Base-by-base conservation (phyloP, 2,888 invertebrate species). In the Limenitis camilla region DNA sequence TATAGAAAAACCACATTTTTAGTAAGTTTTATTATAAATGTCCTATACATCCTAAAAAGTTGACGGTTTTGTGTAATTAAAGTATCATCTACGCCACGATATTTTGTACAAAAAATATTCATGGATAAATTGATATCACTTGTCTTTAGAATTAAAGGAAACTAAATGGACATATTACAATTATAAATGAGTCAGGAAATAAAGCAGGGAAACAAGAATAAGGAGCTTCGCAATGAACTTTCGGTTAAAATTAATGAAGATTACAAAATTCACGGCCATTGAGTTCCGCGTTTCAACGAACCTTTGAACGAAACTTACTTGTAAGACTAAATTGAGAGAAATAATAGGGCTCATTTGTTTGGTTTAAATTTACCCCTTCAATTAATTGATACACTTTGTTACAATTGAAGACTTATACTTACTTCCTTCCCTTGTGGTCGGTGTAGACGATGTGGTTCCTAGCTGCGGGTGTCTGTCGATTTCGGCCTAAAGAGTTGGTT, bases 251-350 rank as follows among this genome's bases (percentile, higher is more conserved):
- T 85, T 85, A 86, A 86, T 86, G 82, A 80, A 86, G 84, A 86
- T 87, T 83, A 85, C 80, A 78, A 82, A 84, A 85, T 86, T 86
- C 83, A 81, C 83, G 82, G 82, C 77, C 86, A 85, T 84, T 85
- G 84, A 82, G 79, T 77, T 76, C 74, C 78, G 66, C 81, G 82
- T 81, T 77, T 73, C 79, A 78, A 76, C 77, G 79, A 84, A 82
- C 82, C 85, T 83, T 84, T 78, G 81, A 80, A 81, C 81, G 70
- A 76, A 78, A 84, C 72, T 81, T 76, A 79, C 83, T 84, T 84
- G 84, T 85, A 81, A 77, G 77, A 81, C 81, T 79, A 83, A 87
- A 86, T 86, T 83, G 83, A 83, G 86, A 86, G 85, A 83, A 84
- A 84, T 86, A 87, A 87, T 86, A 81, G 82, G 74, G 65, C 74